phyloP scores from a whole-genome alignment of 2,113 vertebrate genomes.

The Bungarus multicinctus region DNA sequence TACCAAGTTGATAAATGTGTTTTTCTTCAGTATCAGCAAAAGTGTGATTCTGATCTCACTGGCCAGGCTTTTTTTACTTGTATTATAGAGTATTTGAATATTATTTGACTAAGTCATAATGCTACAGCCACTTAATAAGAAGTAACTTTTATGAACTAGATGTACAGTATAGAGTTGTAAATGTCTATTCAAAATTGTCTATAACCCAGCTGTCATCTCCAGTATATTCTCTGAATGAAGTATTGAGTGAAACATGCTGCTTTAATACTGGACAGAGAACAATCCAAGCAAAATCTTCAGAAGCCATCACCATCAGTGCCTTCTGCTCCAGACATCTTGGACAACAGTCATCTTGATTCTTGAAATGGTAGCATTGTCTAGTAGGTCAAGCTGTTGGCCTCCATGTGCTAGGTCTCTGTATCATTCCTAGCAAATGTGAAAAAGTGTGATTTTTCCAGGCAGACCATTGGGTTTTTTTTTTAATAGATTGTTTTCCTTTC shows the following conservation, averaged over 20 bases:
- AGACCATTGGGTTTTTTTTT: conserved; percentile 12
- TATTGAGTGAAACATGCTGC: neutral
- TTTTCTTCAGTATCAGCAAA: neutral
- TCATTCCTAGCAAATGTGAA: neutral
- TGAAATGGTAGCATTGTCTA: neutral
- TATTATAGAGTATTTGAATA: neutral
- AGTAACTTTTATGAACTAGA: neutral
- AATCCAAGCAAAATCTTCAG: neutral
- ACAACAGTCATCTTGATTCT: neutral
- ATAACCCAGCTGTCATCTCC: neutral
- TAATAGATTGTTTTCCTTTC: neutral
- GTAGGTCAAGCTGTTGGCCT: neutral
- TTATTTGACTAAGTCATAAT: neutral
- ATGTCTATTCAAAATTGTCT: neutral
- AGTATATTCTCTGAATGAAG: neutral
- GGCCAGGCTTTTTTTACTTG: too few relatives aligned
- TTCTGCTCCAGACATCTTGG: neutral
- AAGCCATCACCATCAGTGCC: neutral
- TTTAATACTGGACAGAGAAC: neutral
- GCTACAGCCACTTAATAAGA: neutral
- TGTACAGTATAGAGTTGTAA: neutral
- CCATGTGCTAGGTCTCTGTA: neutral
- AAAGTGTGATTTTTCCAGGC: conserved; percentile 19
- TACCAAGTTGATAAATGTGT: neutral
- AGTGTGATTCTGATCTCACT: neutral